Percentiles rank a stretch among this genome's conserved stretches.
Evolutionary conservation across 2,797 vertebrate species (phyloP).

Genomic region (Pangasius krempfi): DNA sequence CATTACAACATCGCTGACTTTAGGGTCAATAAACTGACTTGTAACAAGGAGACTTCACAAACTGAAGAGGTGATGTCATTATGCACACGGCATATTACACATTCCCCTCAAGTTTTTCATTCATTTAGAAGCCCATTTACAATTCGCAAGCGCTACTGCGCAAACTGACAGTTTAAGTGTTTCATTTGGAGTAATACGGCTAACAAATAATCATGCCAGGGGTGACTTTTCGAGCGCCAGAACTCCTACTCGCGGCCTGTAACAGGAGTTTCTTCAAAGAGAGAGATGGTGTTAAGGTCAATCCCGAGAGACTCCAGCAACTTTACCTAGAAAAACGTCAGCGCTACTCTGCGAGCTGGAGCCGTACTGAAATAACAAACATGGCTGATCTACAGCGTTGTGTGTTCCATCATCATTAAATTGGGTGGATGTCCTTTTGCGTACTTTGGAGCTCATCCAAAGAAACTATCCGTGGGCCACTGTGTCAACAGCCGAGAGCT

Average conservation of each 20-base stretch:
- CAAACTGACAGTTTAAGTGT: slow-evolving; percentile 38
- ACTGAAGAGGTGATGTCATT: slow-evolving; percentile 18
- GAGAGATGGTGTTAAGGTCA: not conserved
- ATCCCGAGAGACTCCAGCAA: not conserved
- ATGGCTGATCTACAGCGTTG: not conserved
- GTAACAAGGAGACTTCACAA: not conserved
- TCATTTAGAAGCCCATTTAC: slow-evolving; percentile 40
- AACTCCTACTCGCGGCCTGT: slow-evolving; percentile 26
- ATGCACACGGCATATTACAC: slow-evolving; percentile 17
- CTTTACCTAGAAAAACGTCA: not conserved
- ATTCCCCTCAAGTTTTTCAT: slow-evolving; percentile 33
- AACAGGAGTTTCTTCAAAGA: slow-evolving; percentile 21
- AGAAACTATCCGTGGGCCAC: not conserved
- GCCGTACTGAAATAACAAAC: not conserved
- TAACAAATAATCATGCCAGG: slow-evolving; percentile 18
- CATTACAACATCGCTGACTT: not conserved
- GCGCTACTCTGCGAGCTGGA: not conserved
- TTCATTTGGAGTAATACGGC: slow-evolving; percentile 32
- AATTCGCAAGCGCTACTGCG: not conserved
- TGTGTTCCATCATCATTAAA: not conserved
- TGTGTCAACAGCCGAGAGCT: not conserved
- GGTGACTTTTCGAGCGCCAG: slow-evolving; percentile 40
- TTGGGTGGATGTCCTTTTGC: slow-evolving; percentile 5
- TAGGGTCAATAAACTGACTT: not conserved
- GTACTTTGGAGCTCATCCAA: slow-evolving; percentile 17